phyloP scores from a whole-genome alignment of 2,113 vertebrate genomes.

The Pangasianodon hypophthalmus region DNA sequence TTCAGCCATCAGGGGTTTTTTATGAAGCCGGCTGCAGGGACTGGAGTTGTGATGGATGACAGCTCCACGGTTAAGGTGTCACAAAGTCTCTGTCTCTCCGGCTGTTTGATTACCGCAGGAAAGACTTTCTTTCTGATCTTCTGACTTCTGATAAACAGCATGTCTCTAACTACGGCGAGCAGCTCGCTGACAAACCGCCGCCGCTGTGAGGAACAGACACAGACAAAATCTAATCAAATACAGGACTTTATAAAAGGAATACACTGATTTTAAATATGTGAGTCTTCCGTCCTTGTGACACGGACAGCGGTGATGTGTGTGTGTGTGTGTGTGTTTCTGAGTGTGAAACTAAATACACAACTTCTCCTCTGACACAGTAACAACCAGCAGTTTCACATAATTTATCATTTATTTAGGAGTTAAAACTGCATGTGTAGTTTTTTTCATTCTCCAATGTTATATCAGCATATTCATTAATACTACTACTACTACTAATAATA shows the following conservation, averaged over 20 bases:
- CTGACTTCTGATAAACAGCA: constrained; percentile 48
- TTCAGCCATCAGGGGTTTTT: constrained; percentile 19
- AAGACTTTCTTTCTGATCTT: constrained; percentile 43
- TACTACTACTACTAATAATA: too few relatives aligned
- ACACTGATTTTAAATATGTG: background rate
- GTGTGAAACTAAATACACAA: background rate
- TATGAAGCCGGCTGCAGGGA: constrained; percentile 17
- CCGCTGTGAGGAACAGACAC: too few relatives aligned
- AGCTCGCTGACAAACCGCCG: constrained; percentile 14
- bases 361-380: background rate
- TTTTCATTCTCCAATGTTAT: too few relatives aligned
- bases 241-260: background rate
- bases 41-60: constrained; percentile 40
- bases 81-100: constrained; percentile 31
- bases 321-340: background rate
- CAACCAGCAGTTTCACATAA: background rate
- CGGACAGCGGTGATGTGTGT: background rate
- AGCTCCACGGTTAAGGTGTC: constrained; percentile 27
- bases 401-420: background rate
- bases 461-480: too few relatives aligned
- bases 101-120: constrained; percentile 46
- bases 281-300: too few relatives aligned
- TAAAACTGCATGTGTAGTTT: too few relatives aligned
- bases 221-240: background rate
- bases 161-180: constrained; percentile 15